A percentile compares a stretch with the other conserved stretches of the same genome.
phyloP scores from a whole-genome alignment of 2,888 invertebrate genomes.

The Eupithecia vulgata region DNA sequence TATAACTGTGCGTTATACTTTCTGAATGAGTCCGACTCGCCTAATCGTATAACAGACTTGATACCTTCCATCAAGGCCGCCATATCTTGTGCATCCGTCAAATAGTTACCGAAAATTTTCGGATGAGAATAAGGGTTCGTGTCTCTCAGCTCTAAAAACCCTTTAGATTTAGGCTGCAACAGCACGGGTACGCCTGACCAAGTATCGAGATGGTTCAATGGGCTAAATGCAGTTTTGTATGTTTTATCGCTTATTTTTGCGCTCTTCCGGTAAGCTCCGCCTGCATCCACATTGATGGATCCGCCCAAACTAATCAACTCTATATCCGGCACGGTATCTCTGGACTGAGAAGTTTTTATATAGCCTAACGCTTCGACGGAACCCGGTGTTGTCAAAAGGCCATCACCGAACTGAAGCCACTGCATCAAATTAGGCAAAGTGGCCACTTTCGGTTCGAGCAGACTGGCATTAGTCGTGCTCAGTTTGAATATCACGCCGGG shows the following conservation, averaged over 20 bases:
- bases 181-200: slow-evolving; percentile 88
- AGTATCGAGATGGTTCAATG: slow-evolving; percentile 82
- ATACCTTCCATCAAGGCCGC: slow-evolving; percentile 84
- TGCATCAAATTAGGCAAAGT: slow-evolving; percentile 71
- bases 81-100: slow-evolving; percentile 86
- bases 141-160: slow-evolving; percentile 87
- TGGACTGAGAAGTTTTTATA: slow-evolving; percentile 83
- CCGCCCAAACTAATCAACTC: slow-evolving; percentile 87
- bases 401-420: slow-evolving; percentile 80
- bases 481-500: slow-evolving; percentile 78
- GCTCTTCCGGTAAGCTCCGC: slow-evolving; percentile 78
- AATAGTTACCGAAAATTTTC: slow-evolving; percentile 91
- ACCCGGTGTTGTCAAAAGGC: slow-evolving; percentile 85
- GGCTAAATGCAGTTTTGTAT: slow-evolving; percentile 82
- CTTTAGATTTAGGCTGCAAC: slow-evolving; percentile 89
- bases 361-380: slow-evolving; percentile 87
- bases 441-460: slow-evolving; percentile 72
- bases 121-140: slow-evolving; percentile 91
- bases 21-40: slow-evolving; percentile 84
- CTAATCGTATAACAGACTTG: slow-evolving; percentile 84
- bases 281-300: slow-evolving; percentile 85
- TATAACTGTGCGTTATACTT: slow-evolving; percentile 82
- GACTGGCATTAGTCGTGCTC: slow-evolving; percentile 73
- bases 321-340: slow-evolving; percentile 85
- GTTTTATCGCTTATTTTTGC: slow-evolving; percentile 84